phyloP scores from a whole-genome alignment of 2,888 invertebrate genomes.

The Tipula lateralis region DNA sequence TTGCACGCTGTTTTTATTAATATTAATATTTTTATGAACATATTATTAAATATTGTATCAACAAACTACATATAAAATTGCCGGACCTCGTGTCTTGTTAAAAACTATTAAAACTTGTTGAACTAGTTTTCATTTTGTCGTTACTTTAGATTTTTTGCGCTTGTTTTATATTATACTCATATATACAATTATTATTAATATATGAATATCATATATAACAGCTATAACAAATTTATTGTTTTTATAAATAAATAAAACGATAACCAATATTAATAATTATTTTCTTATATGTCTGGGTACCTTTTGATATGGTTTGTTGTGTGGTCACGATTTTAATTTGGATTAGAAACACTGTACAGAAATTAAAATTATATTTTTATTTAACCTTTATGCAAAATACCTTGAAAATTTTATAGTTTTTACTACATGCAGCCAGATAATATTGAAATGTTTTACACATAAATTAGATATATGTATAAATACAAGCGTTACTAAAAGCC shows the following conservation, averaged over 20 bases:
- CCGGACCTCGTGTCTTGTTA: conserved; percentile 28
- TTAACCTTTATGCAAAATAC: background rate
- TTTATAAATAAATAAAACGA: background rate
- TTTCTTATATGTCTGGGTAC: background rate
- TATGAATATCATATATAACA: background rate
- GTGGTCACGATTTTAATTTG: background rate
- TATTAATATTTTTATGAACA: background rate
- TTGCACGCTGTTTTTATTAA: background rate
- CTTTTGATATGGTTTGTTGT: background rate
- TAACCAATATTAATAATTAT: background rate
- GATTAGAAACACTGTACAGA: background rate
- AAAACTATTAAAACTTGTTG: conserved; percentile 26
- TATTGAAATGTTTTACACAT: background rate
- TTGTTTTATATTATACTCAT: background rate
- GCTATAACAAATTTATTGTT: background rate
- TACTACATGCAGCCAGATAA: background rate
- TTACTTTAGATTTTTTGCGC: conserved; percentile 7
- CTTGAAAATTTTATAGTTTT: background rate
- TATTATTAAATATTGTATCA: background rate
- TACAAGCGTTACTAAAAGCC: background rate
- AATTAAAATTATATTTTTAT: background rate
- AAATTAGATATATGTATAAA: background rate
- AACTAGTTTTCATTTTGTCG: conserved; percentile 29
- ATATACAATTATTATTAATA: background rate
- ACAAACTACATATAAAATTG: background rate